A percentile compares a stretch with the other conserved stretches of the same genome.
These are phyloP conservation scores for Platyscapa corneri DNA, from an alignment of 1,140 invertebrate genomes.

Conservation along the genomic window DNA sequence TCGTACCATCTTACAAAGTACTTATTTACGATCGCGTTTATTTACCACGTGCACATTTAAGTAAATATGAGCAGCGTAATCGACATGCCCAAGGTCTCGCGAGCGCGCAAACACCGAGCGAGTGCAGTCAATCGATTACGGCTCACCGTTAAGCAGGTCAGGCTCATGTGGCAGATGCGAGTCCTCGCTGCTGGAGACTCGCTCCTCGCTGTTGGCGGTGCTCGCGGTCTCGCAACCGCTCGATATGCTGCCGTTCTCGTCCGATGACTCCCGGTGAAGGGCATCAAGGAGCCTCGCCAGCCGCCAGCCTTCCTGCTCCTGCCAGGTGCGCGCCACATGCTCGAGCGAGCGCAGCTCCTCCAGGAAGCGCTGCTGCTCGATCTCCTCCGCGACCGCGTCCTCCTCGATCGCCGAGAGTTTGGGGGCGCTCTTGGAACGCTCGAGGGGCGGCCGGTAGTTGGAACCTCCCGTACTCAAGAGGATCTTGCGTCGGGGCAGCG, in stretches of 20 bases:
- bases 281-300: slow-evolving; percentile 69
- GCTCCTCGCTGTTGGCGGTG: slow-evolving; percentile 76
- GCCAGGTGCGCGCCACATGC: slow-evolving; percentile 69
- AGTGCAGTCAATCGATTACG: too few species aligned
- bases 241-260: slow-evolving; percentile 84
- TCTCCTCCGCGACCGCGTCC: slow-evolving; percentile 88
- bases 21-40: background rate
- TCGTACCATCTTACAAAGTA: too few species aligned
- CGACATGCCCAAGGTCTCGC: too few species aligned
- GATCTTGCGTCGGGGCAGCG: slow-evolving; percentile 86
- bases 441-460: slow-evolving; percentile 92
- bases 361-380: slow-evolving; percentile 74
- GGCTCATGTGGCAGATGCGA: slow-evolving; percentile 47
- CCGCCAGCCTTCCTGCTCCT: slow-evolving; percentile 70
- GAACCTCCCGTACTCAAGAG: slow-evolving; percentile 85
- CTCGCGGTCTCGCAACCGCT: slow-evolving; percentile 87
- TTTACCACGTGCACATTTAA: too few species aligned
- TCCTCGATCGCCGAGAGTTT: slow-evolving; percentile 96
- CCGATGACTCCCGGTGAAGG: slow-evolving; percentile 71
- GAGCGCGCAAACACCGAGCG: too few species aligned
- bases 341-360: slow-evolving; percentile 70
- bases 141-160: slow-evolving; percentile 43
- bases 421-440: slow-evolving; percentile 95
- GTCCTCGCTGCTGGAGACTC: slow-evolving; percentile 60
- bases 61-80: too few species aligned